These are phyloP conservation scores for Epizoanthus rinbou DNA, from an alignment of 92 coral and sea anemone genomes.

Conservation along the genomic window DNA sequence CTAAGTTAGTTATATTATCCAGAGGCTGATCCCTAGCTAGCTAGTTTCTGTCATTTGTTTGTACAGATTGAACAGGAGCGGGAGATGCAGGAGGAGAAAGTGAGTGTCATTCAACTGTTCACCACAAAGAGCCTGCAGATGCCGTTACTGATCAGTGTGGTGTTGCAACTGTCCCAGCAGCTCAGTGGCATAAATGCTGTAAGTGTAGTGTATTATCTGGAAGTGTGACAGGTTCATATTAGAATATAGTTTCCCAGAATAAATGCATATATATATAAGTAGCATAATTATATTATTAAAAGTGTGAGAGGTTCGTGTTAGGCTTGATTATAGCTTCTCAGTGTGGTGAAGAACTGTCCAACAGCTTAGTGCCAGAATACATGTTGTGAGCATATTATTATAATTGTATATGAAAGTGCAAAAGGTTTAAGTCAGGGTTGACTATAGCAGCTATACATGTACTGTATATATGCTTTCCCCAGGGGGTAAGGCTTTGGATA, in stretches of 20 bases:
- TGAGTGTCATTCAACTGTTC: conserved; percentile 60
- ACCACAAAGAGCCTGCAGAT: conserved; percentile 61
- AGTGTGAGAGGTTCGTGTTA: no score
- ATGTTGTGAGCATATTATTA: conserved; percentile 74
- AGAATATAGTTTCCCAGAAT: no score
- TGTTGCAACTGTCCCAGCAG: conserved; percentile 88
- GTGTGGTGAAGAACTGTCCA: conserved; percentile 67
- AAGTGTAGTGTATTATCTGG: conserved; percentile 29
- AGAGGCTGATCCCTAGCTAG: no score
- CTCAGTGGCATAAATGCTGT: conserved; percentile 96
- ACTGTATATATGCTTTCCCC: no score
- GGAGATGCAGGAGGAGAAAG: conserved; percentile 60
- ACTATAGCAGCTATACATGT: no score
- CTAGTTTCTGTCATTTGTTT: not conserved
- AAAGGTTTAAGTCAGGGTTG: no score
- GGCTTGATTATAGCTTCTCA: no score
- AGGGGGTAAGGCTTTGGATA: not conserved
- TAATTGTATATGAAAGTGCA: not conserved
- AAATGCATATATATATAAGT: no score
- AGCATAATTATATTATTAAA: no score
- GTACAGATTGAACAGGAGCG: conserved; percentile 80
- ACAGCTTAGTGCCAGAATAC: conserved; percentile 90
- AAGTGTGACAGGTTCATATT: no score
- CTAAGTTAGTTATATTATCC: no score
- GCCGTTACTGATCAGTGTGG: conserved; percentile 81